Percentiles rank a stretch among this genome's conserved stretches.
These are phyloP conservation scores for Cephonodes hylas DNA, from an alignment of 2,888 invertebrate species.

Conservation along the genomic window DNA sequence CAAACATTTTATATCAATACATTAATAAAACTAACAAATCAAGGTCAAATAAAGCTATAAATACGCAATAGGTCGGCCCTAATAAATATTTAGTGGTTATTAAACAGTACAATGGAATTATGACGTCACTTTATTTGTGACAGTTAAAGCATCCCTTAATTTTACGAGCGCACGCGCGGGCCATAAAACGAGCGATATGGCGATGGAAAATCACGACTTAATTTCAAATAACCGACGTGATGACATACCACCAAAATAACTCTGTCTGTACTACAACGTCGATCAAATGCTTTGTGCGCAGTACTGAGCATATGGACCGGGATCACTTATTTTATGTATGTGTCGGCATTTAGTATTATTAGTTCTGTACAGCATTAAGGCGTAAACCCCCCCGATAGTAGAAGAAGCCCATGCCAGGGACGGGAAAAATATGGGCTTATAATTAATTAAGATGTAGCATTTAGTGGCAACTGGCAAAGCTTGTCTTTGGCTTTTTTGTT, in stretches of 20 bases:
- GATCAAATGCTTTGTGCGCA: neutral
- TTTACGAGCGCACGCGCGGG: neutral
- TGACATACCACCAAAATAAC: constrained; percentile 8
- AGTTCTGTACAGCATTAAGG: no score
- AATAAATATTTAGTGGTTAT: neutral
- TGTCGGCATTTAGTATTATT: no score
- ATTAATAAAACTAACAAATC: no score
- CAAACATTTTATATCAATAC: no score
- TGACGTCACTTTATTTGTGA: neutral
- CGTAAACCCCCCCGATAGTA: no score
- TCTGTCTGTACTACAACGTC: neutral
- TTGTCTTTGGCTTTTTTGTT: no score
- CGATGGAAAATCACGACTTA: neutral
- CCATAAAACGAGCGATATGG: neutral
- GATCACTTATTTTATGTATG: no score
- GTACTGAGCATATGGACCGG: neutral
- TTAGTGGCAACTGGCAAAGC: no score
- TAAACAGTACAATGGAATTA: neutral
- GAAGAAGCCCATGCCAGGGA: no score
- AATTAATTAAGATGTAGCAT: no score
- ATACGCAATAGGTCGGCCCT: neutral
- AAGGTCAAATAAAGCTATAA: neutral
- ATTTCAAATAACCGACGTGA: neutral
- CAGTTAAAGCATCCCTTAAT: neutral
- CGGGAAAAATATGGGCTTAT: no score